Base-by-base conservation (phyloP, 2,797 vertebrate species). In the Apogon hyalosoma region DNA sequence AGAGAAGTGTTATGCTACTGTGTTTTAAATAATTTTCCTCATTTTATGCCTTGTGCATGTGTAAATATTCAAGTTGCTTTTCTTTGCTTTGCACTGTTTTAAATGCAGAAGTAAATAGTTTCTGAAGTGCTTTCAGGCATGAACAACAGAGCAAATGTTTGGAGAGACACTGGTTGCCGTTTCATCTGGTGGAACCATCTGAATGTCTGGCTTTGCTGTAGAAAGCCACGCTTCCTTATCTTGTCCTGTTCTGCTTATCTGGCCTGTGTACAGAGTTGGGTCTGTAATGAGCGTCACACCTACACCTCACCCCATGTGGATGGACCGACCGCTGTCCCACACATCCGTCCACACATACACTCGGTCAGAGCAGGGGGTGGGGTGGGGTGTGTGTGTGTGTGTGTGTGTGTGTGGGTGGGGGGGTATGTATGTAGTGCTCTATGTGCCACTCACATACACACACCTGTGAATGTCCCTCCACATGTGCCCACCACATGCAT, bases 201-300 rank as follows among this genome's bases (percentile, higher is more conserved):
- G 73, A 86, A 80, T 83, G 76, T 89, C 80, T 73, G 63, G 62
- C 69, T 88, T 72, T 77, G 66, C 74, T 83, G 75, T 69, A 71
- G 66, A 73, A 67, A 57, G 80, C 80, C 66, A 36, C 47, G 62
- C 77, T 77, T 74, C 79, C 92, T 94, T 93, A 94, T 94, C 93
- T 93, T 93, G 90, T 94, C 89, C 88, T 89, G 87, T 85, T 90
- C 79, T 87, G 80, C 91, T 93, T 94, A 94, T 94, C 94, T 92
- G 90, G 82, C 84, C 87, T 80, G 77, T 90, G 88, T 91, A 87
- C 91, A 90, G 80, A 80, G 79, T 70, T 79, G 87, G 88, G 60
- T 87, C 77, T 88, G 87, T 89, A 91, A 88, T 82, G 84, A 92
- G 76, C 55, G 9, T 82, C 75, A 82, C 54, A 64, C 75, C 84